Evolutionary conservation across 2,113 vertebrate species (phyloP).

Genomic region (Trematocara macrostoma): DNA sequence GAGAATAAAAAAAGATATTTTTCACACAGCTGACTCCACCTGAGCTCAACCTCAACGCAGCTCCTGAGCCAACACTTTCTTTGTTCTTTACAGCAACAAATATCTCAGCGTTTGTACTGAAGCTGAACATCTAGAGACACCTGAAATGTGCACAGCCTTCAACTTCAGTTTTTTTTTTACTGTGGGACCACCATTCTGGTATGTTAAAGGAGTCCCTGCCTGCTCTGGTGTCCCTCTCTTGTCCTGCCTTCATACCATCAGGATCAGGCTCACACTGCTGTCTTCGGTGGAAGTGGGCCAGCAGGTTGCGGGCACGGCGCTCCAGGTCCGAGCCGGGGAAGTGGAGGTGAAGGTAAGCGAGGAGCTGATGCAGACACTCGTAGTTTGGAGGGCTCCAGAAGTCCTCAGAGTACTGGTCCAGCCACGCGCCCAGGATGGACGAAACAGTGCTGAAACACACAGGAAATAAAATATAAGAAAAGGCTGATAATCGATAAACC

Average conservation of each 20-base stretch:
- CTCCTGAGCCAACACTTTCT: neutral
- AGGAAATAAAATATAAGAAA: neutral
- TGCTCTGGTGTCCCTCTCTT: neutral
- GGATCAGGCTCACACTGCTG: constrained; percentile 76
- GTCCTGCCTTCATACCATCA: constrained; percentile 73
- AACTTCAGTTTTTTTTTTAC: neutral
- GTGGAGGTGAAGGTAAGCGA: constrained; percentile 86
- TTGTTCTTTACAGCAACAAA: neutral
- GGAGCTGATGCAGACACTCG: constrained; percentile 85
- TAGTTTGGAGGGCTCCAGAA: constrained; percentile 89
- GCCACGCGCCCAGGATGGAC: constrained; percentile 95
- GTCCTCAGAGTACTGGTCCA: constrained; percentile 97
- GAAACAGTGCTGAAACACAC: constrained; percentile 81
- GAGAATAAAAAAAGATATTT: accelerated
- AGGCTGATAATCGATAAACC: neutral
- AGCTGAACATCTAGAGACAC: accelerated
- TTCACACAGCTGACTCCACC: neutral
- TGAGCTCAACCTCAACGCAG: neutral
- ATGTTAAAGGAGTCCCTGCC: neutral
- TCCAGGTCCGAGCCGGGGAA: constrained; percentile 91
- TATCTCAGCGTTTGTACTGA: accelerated
- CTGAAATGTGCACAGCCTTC: neutral
- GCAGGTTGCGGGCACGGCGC: constrained; percentile 86
- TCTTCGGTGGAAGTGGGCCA: constrained; percentile 86
- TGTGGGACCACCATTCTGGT: neutral